Base-by-base conservation (phyloP, 2,113 vertebrate species). In the Dromiciops gliroides region DNA sequence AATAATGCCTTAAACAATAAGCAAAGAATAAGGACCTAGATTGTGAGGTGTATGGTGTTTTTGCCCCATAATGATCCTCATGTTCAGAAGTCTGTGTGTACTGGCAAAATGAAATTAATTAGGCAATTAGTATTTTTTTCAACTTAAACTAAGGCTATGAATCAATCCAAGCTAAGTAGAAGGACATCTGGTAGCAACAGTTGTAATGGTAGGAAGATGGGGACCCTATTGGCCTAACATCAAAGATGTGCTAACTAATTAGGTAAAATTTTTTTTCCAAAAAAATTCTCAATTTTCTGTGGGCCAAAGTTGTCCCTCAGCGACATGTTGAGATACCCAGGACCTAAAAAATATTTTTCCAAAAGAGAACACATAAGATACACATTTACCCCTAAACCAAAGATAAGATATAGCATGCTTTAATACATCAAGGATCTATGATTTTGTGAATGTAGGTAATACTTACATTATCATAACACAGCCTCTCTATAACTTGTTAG, bases 11-110 rank as follows among this genome's bases (percentile, higher is more conserved):
- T 49, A 92, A 93, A 75, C 88, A 94, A 90, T 92, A 94, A 90
- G 53, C 50, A 94, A 89, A 96, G 60, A 95, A 92, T 94, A 95
- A 95, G 56, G 48, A 95, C 90, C 26, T 91, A 90, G 37, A 53
- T 90, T 91, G 56, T 37, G 19, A 19, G n/a, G 67, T 44, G 19
- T 83, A 44, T 44, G 16, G 56, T 67, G 0, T 37, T 56, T 28
- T 10, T 6, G 6, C 16, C 7, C 19, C 19, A 83, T 22, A 44
- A 8, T 83, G 16, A 83, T 83, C 19, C 5, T 83, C 67, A 22
- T 22, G 16, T 83, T 44, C 67, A 83, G n/a, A 83, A 83, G 44
- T n/a, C 37, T 37, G 37, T 22, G 37, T 75, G 16, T 75, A n/a
- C 67, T 75, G 37, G 16, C 37, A 83, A 83, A 83, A 83, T 83